phyloP scores from a whole-genome alignment of 2,888 invertebrate species.

The Cryptocheilus praepositus region DNA sequence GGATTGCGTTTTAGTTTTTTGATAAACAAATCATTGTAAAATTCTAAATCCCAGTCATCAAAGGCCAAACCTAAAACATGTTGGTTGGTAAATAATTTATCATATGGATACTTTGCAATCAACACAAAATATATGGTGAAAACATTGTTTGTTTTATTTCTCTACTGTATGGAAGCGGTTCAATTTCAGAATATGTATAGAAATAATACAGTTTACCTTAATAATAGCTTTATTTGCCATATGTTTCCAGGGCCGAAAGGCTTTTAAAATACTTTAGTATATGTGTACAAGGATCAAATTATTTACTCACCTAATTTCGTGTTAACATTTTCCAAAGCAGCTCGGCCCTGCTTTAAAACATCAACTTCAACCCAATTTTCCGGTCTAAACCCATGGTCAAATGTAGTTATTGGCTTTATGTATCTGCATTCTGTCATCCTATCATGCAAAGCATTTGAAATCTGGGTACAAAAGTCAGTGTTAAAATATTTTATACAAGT shows the following conservation, averaged over 20 bases:
- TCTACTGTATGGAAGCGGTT: no score
- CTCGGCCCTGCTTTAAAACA: conserved; percentile 84
- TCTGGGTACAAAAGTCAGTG: conserved; percentile 54
- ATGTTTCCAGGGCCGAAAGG: no score
- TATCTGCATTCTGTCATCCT: conserved; percentile 96
- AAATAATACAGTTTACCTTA: no score
- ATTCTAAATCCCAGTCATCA: conserved; percentile 93
- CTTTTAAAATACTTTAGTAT: no score
- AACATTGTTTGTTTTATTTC: no score
- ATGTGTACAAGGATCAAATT: no score
- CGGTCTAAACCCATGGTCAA: conserved; percentile 76
- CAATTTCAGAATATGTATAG: no score
- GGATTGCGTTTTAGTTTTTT: conserved; percentile 92
- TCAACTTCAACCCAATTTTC: conserved; percentile 91
- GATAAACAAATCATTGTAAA: conserved; percentile 90
- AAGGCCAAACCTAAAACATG: conserved; percentile 86
- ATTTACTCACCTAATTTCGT: conserved; percentile 80
- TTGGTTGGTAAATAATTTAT: conserved; percentile 6
- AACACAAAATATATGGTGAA: no score
- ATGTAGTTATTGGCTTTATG: conserved; percentile 78
- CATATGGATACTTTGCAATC: not conserved
- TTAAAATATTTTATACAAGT: not conserved
- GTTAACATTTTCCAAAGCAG: conserved; percentile 89
- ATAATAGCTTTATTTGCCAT: no score
- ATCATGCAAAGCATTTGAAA: conserved; percentile 86